phyloP scores from a whole-genome alignment of 2,888 invertebrate genomes.

The Aporophyla nigra region DNA sequence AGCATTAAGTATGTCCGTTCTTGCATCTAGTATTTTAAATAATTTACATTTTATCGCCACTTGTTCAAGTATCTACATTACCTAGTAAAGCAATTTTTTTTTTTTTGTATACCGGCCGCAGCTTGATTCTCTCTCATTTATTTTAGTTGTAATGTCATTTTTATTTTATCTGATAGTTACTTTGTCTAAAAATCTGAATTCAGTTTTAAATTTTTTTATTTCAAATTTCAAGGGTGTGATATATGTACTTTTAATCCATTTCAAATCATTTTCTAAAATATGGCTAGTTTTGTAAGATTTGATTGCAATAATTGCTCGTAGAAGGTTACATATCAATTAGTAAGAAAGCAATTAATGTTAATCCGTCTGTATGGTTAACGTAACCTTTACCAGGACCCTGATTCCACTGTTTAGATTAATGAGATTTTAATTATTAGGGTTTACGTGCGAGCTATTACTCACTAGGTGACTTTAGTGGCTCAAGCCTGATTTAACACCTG shows the following conservation, averaged over 20 bases:
- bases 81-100: background rate
- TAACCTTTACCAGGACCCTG: background rate
- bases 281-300: background rate
- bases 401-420: conserved; percentile 26
- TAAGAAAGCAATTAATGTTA: background rate
- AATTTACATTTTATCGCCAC: background rate
- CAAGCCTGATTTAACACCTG: conserved; percentile 3
- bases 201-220: background rate
- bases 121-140: too few species aligned
- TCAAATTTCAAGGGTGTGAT: background rate
- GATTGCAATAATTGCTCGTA: background rate
- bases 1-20: background rate
- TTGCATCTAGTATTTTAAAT: background rate
- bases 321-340: background rate
- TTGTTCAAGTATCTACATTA: background rate
- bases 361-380: background rate
- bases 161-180: background rate
- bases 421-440: conserved; percentile 15
- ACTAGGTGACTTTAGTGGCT: background rate
- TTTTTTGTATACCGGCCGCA: background rate
- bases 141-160: background rate
- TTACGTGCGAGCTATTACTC: background rate
- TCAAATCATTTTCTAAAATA: background rate
- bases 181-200: background rate
- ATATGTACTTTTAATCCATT: background rate